phyloP scores from a whole-genome alignment of 2,888 invertebrate species.

The Sisyra nigra region DNA sequence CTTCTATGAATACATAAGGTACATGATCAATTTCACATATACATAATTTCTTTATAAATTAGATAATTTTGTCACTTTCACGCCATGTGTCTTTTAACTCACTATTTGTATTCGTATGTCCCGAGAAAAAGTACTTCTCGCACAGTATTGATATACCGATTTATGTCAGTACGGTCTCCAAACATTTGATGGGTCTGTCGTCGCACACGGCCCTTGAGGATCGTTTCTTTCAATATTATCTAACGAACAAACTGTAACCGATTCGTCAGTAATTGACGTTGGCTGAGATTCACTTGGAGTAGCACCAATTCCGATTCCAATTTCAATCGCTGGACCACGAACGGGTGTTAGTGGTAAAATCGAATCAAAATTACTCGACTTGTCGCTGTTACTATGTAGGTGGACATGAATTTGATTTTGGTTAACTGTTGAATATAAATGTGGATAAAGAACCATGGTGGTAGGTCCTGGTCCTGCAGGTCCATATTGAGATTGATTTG shows the following conservation, averaged over 20 bases:
- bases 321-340: constrained; percentile 39
- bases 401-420: constrained; percentile 78
- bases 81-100: too few species aligned
- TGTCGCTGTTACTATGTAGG: constrained; percentile 35
- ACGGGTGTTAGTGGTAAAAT: constrained; percentile 32
- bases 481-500: constrained; percentile 22
- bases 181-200: too few species aligned
- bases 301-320: constrained; percentile 27
- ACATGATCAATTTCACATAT: too few species aligned
- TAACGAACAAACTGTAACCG: constrained; percentile 2
- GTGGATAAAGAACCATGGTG: constrained; percentile 60
- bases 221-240: constrained; percentile 14
- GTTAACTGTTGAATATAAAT: constrained; percentile 69
- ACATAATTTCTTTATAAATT: too few species aligned
- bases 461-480: constrained; percentile 16
- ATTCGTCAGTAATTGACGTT: background rate
- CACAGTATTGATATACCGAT: too few species aligned
- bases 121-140: too few species aligned
- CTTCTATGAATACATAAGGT: too few species aligned
- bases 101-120: too few species aligned
- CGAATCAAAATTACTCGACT: too few species aligned
- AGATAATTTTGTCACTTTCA: too few species aligned
- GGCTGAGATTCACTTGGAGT: constrained; percentile 21
- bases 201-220: too few species aligned
- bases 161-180: too few species aligned